A percentile compares a stretch with the other conserved stretches of the same genome.
Conservation (phyloP, 2,888 invertebrate genomes). For the Pogonocherus hispidulus region DNA sequence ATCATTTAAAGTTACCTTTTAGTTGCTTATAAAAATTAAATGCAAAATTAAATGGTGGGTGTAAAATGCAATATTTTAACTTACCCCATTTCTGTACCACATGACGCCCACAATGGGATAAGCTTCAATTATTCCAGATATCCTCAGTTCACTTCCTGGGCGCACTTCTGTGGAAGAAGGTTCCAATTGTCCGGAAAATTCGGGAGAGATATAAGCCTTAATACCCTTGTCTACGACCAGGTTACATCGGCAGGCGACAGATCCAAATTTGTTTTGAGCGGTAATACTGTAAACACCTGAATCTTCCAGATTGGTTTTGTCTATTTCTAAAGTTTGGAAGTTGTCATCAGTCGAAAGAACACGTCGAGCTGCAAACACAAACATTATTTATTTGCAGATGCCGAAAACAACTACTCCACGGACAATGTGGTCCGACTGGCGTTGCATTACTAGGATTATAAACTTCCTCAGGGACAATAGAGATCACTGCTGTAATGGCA, state of each 20-base stretch:
- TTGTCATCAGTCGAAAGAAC: conserved; percentile 77
- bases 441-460: too few species aligned
- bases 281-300: conserved; percentile 85
- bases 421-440: too few species aligned
- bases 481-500: too few species aligned
- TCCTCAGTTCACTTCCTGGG: conserved; percentile 72
- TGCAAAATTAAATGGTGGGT: too few species aligned
- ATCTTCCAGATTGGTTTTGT: conserved; percentile 82
- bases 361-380: conserved; percentile 70
- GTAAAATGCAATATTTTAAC: conserved; percentile 30
- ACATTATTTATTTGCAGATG: not conserved
- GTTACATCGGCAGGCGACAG: conserved; percentile 83
- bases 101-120: conserved; percentile 84
- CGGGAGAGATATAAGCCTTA: conserved; percentile 84
- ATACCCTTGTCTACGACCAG: conserved; percentile 88
- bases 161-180: conserved; percentile 73
- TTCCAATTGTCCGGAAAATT: conserved; percentile 80
- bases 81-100: conserved; percentile 83
- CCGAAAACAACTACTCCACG: too few species aligned
- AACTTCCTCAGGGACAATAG: too few species aligned
- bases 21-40: too few species aligned
- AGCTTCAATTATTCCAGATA: conserved; percentile 72
- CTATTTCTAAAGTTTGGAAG: conserved; percentile 90
- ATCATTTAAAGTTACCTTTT: too few species aligned
- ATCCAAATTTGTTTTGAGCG: conserved; percentile 85